These are phyloP conservation scores for Neomorphus geoffroyi DNA, from an alignment of 2,797 vertebrate genomes.

Conservation along the genomic window DNA sequence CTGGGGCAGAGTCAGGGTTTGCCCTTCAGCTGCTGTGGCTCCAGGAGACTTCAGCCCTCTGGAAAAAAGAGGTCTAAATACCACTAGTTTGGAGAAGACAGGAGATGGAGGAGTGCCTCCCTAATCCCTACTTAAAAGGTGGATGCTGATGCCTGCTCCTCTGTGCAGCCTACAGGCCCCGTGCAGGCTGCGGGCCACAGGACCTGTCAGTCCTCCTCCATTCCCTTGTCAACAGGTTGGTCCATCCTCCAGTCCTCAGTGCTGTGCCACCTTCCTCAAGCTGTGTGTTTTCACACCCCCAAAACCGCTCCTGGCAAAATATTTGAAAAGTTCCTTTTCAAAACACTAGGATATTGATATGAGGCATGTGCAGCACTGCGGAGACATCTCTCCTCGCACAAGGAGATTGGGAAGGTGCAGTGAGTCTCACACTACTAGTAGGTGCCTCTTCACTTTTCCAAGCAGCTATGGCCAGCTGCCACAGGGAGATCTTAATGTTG, in stretches of 20 bases:
- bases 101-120: background rate
- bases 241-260: slow-evolving; percentile 11
- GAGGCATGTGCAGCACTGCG: background rate
- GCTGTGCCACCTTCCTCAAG: background rate
- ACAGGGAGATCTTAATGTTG: fast-evolving
- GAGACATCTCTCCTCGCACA: background rate
- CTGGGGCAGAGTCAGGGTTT: background rate
- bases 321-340: slow-evolving; percentile 39
- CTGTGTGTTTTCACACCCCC: background rate
- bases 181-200: background rate
- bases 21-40: background rate
- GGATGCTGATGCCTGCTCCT: background rate
- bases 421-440: background rate
- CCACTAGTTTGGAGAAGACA: background rate
- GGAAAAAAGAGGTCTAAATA: background rate
- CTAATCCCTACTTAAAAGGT: background rate
- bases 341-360: slow-evolving; percentile 13
- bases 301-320: slow-evolving; percentile 33
- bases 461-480: background rate
- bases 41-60: background rate
- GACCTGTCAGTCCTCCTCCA: background rate
- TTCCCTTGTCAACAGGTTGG: background rate
- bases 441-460: background rate
- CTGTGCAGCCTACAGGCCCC: background rate
- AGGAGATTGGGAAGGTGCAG: background rate